These are phyloP conservation scores for Fissipunctia ypsillon DNA, from an alignment of 2,888 invertebrate genomes.

Conservation along the genomic window DNA sequence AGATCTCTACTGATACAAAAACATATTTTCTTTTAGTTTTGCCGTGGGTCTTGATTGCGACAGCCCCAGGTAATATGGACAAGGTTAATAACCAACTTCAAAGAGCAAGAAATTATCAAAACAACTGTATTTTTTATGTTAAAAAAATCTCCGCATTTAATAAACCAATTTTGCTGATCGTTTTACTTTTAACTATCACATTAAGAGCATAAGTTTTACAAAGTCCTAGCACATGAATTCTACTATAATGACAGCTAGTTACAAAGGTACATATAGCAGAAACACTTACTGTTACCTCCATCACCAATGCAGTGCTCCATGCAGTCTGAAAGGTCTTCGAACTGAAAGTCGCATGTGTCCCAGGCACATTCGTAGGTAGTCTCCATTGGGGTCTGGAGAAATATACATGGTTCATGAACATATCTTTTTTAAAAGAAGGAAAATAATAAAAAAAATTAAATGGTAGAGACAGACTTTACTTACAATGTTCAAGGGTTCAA, in stretches of 20 bases:
- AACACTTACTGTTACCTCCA: slow-evolving; percentile 92
- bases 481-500: background rate
- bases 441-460: background rate
- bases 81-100: too few species aligned
- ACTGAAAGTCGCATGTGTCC: slow-evolving; percentile 98
- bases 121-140: background rate
- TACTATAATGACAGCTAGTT: slow-evolving; percentile 16
- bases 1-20: too few species aligned
- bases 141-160: background rate
- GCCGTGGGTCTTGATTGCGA: too few species aligned
- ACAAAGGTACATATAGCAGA: slow-evolving; percentile 45
- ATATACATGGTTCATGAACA: slow-evolving; percentile 16
- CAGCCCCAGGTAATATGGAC: too few species aligned
- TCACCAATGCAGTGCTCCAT: slow-evolving; percentile 97
- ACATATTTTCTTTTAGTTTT: too few species aligned
- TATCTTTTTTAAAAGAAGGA: background rate
- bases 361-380: slow-evolving; percentile 96
- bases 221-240: background rate
- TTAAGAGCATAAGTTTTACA: background rate
- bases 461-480: background rate
- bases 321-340: slow-evolving; percentile 96
- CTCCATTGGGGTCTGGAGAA: slow-evolving; percentile 83
- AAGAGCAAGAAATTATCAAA: background rate
- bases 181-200: background rate
- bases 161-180: background rate